A percentile compares a stretch with the other conserved stretches of the same genome.
These are phyloP conservation scores for Atta cephalotes DNA, from an alignment of 1,140 invertebrate genomes.

Conservation along the genomic window DNA sequence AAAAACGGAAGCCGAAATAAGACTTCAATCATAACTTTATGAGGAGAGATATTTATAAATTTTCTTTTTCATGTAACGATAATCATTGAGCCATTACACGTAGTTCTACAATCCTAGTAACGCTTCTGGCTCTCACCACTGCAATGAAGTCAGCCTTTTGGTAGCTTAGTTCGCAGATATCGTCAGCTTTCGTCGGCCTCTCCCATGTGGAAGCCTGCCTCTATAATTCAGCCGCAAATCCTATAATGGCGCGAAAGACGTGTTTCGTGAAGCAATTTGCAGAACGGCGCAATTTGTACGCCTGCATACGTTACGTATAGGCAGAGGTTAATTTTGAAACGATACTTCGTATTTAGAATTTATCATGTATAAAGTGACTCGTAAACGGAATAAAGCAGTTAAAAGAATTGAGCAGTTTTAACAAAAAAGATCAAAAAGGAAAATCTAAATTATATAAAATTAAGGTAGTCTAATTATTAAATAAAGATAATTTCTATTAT, in stretches of 20 bases:
- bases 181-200: constrained; percentile 27
- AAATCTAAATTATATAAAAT: background rate
- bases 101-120: constrained; percentile 23
- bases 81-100: constrained; percentile 16
- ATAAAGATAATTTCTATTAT: background rate
- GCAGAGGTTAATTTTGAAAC: constrained; percentile 28
- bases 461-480: background rate
- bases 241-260: constrained; percentile 54
- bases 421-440: background rate
- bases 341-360: constrained; percentile 16
- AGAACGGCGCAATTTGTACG: constrained; percentile 38
- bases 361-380: background rate
- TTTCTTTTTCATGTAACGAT: constrained; percentile 32
- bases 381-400: background rate
- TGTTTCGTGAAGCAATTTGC: constrained; percentile 58
- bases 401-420: background rate
- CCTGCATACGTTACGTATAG: background rate
- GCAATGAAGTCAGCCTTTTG: constrained; percentile 49
- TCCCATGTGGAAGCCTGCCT: background rate
- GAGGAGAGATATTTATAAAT: constrained; percentile 51
- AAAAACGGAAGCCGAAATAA: background rate
- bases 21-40: constrained; percentile 11
- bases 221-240: constrained; percentile 62
- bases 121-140: constrained; percentile 15
- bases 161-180: constrained; percentile 46